Percentiles rank a stretch among this genome's conserved stretches.
Conservation (phyloP, 2,113 vertebrate genomes). For the Barbus barbus region DNA sequence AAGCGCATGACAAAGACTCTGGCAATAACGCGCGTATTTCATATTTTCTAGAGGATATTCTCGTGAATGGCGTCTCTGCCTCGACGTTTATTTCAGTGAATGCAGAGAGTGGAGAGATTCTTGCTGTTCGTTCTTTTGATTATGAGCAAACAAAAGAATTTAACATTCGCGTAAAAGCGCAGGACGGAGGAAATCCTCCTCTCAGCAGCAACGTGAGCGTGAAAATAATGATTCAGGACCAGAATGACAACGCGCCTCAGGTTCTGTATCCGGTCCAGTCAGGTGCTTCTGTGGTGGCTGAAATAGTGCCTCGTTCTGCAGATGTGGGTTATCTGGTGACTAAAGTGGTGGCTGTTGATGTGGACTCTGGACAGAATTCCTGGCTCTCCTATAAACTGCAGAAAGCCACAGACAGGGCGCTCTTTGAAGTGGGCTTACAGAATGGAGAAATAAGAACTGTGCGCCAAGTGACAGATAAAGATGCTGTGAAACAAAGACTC, state of each 20-base stretch:
- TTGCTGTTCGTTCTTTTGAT: constrained; percentile 71
- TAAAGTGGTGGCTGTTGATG: background rate
- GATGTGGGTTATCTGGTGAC: background rate
- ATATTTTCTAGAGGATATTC: constrained; percentile 69
- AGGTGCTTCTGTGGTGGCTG: background rate
- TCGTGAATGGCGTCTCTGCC: constrained; percentile 63
- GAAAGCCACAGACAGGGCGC: background rate
- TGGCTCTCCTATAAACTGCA: background rate
- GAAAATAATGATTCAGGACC: background rate
- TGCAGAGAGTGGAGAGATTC: constrained; percentile 70
- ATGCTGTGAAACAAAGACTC: background rate
- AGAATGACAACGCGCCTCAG: background rate
- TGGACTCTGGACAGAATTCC: background rate
- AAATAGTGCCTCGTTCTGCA: background rate
- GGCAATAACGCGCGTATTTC: constrained; percentile 72
- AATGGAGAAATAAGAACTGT: background rate
- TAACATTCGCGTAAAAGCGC: constrained; percentile 2
- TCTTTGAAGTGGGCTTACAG: background rate
- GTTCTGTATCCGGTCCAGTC: background rate
- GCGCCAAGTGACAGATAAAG: background rate
- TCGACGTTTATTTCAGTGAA: constrained; percentile 72
- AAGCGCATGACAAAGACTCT: constrained; percentile 65
- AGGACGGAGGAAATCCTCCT: constrained; percentile 40
- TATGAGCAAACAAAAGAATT: constrained; percentile 68
- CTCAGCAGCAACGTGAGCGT: constrained; percentile 40